A percentile compares a stretch with the other conserved stretches of the same genome.
Evolutionary conservation across 2,797 vertebrate genomes (phyloP).

Genomic region (Rhadinocentrus ornatus): DNA sequence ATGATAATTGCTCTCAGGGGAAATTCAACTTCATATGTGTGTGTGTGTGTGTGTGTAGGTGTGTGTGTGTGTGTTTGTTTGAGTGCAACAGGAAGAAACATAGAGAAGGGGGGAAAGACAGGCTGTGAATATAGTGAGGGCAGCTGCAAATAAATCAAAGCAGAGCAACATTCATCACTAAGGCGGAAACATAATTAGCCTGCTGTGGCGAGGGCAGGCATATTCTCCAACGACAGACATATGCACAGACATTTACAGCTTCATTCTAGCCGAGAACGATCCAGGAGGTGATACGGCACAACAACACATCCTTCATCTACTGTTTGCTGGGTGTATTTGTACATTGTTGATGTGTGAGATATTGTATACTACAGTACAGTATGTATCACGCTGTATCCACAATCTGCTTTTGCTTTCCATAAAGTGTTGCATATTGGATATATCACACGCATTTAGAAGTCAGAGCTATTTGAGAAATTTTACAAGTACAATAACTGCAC

Average conservation of each 20-base stretch:
- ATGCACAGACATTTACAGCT: conserved; percentile 62
- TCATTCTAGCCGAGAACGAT: conserved; percentile 28
- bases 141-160: conserved; percentile 63
- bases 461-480: not conserved
- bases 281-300: conserved; percentile 22
- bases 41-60: conserved; percentile 12
- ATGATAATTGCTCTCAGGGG: conserved; percentile 74
- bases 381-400: conserved; percentile 14
- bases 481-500: not conserved
- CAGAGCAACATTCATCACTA: conserved; percentile 68
- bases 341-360: conserved; percentile 12
- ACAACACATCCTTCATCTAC: conserved; percentile 23
- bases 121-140: conserved; percentile 34
- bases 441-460: conserved; percentile 9
- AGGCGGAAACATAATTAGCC: conserved; percentile 68
- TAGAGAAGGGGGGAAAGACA: conserved; percentile 9
- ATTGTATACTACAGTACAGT: not conserved
- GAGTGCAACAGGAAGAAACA: not conserved
- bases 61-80: conserved; percentile 7
- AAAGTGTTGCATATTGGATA: not conserved
- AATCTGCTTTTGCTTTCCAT: not conserved
- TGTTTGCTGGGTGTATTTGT: not conserved
- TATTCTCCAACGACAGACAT: conserved; percentile 57
- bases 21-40: conserved; percentile 31
- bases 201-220: conserved; percentile 51